Base-by-base conservation (phyloP, 2,797 vertebrate species). In the Knipowitschia caucasica region DNA sequence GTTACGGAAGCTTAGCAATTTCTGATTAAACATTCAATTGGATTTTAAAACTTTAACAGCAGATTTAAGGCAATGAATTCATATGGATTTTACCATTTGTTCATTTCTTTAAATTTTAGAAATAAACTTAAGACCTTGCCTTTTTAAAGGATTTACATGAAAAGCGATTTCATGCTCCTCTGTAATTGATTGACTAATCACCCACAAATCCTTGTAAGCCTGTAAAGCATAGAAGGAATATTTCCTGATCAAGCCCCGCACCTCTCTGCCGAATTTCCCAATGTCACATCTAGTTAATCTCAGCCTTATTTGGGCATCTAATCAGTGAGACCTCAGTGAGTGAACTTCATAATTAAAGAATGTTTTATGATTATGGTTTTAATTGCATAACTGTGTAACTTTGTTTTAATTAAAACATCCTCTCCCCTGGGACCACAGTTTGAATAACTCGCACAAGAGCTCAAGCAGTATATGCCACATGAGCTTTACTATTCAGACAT, bases 1-100 rank as follows among this genome's bases (percentile, higher is more conserved):
- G 59, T 82, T 88, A 86, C 71, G 31, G 62, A 64, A 81, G 84
- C 87, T 80, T 88, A 75, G 64, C 55, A 56, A 70, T 86, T 89
- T 39, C 12, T 56, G 77, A 90, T 84, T 81, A 73, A 84, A 86
- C 71, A 67, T 66, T 70, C 84, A 84, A 87, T 86, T 83, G 69
- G 61, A 73, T 85, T 89, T 86, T 23, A 67, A 73, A 74, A 71
- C 31, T 67, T 58, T 58, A 73, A 63, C 53, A 52, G 45, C 31
- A 36, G 57, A 57, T 50, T 59, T 21, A 26, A 24, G 31, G 24
- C 56, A 62, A 53, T 59, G 21, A 24, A 8, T 71, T 53, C 23
- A 59, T 57, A 52, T 65, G 50, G 66, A 75, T 78, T 78, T 75
- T 29, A 43, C 73, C 68, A 56, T 55, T 49, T 43, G 26, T 66